phyloP scores from a whole-genome alignment of 2,888 invertebrate genomes.

The Dinocampus coccinellae region DNA sequence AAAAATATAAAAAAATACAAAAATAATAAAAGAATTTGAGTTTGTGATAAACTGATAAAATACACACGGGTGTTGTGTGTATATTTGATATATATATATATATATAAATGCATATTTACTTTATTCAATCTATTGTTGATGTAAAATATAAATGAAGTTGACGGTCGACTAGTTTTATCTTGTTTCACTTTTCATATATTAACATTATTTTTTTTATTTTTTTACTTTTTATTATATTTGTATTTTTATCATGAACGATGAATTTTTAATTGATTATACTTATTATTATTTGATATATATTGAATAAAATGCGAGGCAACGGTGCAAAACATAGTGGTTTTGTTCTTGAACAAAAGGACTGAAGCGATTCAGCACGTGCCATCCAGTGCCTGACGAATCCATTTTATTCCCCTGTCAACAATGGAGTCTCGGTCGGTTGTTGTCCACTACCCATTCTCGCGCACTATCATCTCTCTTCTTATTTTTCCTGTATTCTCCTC shows the following conservation, averaged over 20 bases:
- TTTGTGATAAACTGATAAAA: constrained; percentile 5
- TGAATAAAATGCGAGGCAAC: constrained; percentile 12
- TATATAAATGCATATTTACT: neutral
- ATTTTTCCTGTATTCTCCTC: too few relatives aligned
- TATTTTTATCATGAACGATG: neutral
- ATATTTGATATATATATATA: neutral
- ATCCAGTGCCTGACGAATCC: constrained; percentile 39
- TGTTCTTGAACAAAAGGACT: constrained; percentile 41
- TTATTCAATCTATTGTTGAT: neutral
- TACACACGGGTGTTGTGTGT: neutral
- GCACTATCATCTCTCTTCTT: too few relatives aligned
- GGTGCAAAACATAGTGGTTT: constrained; percentile 35
- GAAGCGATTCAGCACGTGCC: constrained; percentile 36
- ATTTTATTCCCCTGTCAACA: constrained; percentile 41
- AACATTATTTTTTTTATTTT: neutral
- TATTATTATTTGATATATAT: neutral
- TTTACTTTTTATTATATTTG: neutral
- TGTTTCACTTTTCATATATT: neutral
- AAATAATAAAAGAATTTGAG: neutral
- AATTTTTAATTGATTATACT: neutral
- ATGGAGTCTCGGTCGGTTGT: constrained; percentile 38
- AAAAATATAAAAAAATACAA: neutral
- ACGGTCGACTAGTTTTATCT: neutral
- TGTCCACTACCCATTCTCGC: constrained; percentile 4
- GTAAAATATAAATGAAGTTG: neutral